Conservation (phyloP, 2,113 vertebrate genomes). For the Falcunculus frontatus region DNA sequence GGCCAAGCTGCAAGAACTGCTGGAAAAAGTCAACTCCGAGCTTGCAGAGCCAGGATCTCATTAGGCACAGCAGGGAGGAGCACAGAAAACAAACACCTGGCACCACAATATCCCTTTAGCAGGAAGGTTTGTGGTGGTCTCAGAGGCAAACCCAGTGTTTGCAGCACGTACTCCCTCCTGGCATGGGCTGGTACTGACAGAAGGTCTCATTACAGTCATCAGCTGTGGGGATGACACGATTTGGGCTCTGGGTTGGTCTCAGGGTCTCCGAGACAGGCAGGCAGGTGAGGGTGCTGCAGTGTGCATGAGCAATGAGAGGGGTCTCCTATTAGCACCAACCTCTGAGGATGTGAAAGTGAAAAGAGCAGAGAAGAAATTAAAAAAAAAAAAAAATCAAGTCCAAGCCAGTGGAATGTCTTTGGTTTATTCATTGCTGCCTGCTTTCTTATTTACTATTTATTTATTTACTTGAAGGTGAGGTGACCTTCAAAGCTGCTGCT, state of each 20-base stretch:
- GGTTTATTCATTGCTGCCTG: background rate
- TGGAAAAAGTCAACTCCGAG: background rate
- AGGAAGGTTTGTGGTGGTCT: background rate
- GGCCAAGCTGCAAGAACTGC: background rate
- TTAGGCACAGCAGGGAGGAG: background rate
- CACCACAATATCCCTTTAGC: background rate
- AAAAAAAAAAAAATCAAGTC: background rate
- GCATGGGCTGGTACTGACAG: background rate
- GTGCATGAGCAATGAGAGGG: background rate
- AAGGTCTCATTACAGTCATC: background rate
- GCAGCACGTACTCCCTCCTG: background rate
- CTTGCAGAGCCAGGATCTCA: background rate
- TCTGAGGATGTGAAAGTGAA: background rate
- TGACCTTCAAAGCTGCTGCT: conserved; percentile 58
- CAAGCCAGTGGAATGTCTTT: background rate
- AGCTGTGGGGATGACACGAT: background rate
- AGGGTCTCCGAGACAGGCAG: background rate
- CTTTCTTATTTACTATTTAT: conserved; percentile 39
- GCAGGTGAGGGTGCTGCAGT: background rate
- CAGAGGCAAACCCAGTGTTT: background rate
- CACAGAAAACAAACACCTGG: background rate
- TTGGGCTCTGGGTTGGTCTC: background rate
- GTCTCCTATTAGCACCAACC: background rate
- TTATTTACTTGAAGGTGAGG: conserved; percentile 28
- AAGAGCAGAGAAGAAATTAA: background rate